These are phyloP conservation scores for Gobius niger DNA, from an alignment of 2,113 vertebrate genomes.

Conservation along the genomic window DNA sequence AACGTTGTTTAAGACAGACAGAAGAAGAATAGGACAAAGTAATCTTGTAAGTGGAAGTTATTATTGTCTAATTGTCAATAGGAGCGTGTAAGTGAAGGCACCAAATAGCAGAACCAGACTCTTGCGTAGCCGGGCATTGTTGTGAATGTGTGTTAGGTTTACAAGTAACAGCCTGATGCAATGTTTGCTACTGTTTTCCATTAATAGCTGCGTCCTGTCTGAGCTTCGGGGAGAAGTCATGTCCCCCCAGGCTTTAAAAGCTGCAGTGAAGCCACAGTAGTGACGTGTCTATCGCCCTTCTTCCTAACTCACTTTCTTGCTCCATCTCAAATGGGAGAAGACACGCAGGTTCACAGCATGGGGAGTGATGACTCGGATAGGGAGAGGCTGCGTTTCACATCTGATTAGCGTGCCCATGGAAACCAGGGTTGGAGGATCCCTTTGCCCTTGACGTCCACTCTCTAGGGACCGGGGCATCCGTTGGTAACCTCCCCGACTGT, in stretches of 20 bases:
- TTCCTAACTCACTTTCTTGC: constrained; percentile 39
- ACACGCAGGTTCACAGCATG: constrained; percentile 62
- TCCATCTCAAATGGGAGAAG: constrained; percentile 55
- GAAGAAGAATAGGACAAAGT: not conserved
- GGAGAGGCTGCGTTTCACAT: constrained; percentile 62
- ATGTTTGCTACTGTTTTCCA: constrained; percentile 55
- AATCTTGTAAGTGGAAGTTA: not conserved
- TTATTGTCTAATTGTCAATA: not conserved
- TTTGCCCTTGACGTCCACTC: constrained; percentile 66
- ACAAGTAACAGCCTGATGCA: constrained; percentile 53
- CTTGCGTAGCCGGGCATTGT: not conserved
- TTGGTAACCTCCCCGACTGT: constrained; percentile 54
- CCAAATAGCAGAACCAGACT: not conserved
- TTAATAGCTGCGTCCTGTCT: constrained; percentile 48
- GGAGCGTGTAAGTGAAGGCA: not conserved
- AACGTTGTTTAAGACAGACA: not conserved
- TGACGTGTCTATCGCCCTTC: constrained; percentile 41
- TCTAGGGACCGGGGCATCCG: constrained; percentile 62
- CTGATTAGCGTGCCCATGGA: constrained; percentile 75
- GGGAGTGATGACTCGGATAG: constrained; percentile 53
- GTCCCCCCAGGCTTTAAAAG: constrained; percentile 51
- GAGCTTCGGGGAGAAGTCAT: constrained; percentile 36
- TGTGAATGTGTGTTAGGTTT: constrained; percentile 38
- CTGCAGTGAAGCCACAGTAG: constrained; percentile 59
- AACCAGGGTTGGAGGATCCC: constrained; percentile 69